A percentile compares a stretch with the other conserved stretches of the same genome.
Conservation (phyloP, 2,797 vertebrate genomes). For the Aythya fuligula region DNA sequence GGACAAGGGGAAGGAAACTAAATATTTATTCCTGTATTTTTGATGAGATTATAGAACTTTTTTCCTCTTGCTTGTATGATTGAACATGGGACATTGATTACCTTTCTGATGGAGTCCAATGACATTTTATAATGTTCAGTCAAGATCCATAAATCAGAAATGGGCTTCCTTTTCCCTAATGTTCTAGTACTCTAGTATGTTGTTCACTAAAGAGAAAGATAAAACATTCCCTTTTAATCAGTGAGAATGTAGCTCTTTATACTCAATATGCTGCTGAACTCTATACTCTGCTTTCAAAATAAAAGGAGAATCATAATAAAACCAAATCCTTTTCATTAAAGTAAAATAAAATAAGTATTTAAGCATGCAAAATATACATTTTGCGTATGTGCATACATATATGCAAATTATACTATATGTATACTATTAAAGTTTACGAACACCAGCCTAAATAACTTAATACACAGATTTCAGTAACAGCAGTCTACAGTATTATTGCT, state of each 20-base stretch:
- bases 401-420: too few relatives aligned
- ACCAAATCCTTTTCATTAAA: not conserved
- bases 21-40: slow-evolving; percentile 65
- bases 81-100: slow-evolving; percentile 44
- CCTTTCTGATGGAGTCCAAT: not conserved
- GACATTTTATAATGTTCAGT: not conserved
- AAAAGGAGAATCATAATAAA: not conserved
- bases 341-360: not conserved
- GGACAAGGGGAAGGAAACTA: slow-evolving; percentile 32
- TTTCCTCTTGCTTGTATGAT: not conserved
- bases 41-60: slow-evolving; percentile 56
- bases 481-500: not conserved
- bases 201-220: not conserved
- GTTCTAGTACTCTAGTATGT: not conserved
- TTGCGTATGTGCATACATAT: too few relatives aligned
- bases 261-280: not conserved
- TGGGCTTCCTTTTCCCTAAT: not conserved
- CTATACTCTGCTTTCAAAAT: not conserved
- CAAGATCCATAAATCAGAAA: not conserved
- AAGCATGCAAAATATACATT: too few relatives aligned
- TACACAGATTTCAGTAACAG: not conserved
- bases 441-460: not conserved
- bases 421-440: not conserved
- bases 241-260: not conserved
- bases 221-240: not conserved